Evolutionary conservation across 2,113 vertebrate species (phyloP).

Genomic region (Gavia stellata): DNA sequence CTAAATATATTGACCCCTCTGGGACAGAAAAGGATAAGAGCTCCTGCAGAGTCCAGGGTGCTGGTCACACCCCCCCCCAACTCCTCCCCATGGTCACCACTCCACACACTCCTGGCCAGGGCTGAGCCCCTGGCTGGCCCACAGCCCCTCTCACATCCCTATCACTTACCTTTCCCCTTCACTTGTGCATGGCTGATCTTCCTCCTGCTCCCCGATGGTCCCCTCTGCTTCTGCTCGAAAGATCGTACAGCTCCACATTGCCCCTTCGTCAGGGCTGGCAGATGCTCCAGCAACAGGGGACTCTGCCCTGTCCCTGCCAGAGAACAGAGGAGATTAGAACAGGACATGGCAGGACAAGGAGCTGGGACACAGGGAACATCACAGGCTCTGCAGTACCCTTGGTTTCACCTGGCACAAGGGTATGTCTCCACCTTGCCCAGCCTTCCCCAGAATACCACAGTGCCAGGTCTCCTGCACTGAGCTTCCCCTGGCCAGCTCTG

Average conservation of each 20-base stretch:
- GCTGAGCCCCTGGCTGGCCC: not conserved
- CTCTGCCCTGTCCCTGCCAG: not conserved
- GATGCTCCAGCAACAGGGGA: fast-evolving
- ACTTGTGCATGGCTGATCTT: conserved; percentile 5
- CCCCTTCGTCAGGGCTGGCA: not conserved
- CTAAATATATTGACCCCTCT: not conserved
- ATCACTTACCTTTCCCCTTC: conserved; percentile 35
- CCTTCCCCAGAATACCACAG: not conserved
- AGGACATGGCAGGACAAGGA: not conserved
- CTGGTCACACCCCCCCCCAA: fast-evolving
- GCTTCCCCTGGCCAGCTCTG: not conserved
- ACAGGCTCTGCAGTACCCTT: not conserved
- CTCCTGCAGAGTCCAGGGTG: not conserved
- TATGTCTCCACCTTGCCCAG: not conserved
- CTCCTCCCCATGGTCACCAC: not conserved
- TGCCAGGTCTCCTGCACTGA: not conserved
- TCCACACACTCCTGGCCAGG: not conserved
- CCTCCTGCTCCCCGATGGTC: not conserved
- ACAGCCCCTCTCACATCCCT: not conserved
- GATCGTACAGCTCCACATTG: fast-evolving
- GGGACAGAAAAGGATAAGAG: not conserved
- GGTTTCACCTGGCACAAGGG: not conserved
- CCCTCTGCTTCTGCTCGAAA: not conserved
- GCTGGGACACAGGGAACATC: not conserved
- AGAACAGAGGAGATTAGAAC: not conserved